Evolutionary conservation across 2,888 invertebrate genomes (phyloP), one percentile per base, ranked within the genome.

Genomic region (Serripes groenlandicus): DNA sequence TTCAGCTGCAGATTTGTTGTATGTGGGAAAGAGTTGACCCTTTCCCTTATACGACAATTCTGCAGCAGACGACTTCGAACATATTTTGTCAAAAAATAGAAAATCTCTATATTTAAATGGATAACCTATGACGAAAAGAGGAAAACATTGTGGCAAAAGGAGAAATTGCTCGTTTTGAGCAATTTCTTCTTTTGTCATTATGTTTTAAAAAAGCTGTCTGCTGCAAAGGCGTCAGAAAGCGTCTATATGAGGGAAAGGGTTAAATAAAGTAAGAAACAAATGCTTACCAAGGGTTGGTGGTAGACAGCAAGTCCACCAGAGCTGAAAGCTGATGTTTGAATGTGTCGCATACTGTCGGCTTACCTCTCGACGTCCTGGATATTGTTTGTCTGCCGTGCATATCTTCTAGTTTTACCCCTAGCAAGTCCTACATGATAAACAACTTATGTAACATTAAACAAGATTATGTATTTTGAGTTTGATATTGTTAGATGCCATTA

Each of bases 271-370:
- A 56, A n/a, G 2, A 5, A 49, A 21, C 21, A 92, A 92, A 92
- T 92, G 34, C 62, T 62, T 62, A 62, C 62, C 70, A 62, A n/a
- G 93, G 93, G 64, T 92, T 92, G 23, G 93, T 93, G 15, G 87
- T 85, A 34, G 89, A 90, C 30, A 93, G 86, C n/a, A 93, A 90
- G 85, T 92, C 92, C 7, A 92, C 92, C 75, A 93, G 88, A 73
- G 92, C 92, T 85, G 91, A 92, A 66, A 93, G 88, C 88, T 93
- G 92, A 68, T 93, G 93, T 74, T 92, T 92, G 83, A 93, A 92
- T 52, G 93, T 93, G 78, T 92, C 93, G 15, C 92, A 92, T 18
- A 93, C 93, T 3, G 93, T 93, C 49, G 92, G 92, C 76, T 91
- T 92, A 37, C 90, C 90, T 28, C 92, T 78, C 18, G 91, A 87